phyloP scores from a whole-genome alignment of 2,888 invertebrate genomes.

The Erebia ligea region DNA sequence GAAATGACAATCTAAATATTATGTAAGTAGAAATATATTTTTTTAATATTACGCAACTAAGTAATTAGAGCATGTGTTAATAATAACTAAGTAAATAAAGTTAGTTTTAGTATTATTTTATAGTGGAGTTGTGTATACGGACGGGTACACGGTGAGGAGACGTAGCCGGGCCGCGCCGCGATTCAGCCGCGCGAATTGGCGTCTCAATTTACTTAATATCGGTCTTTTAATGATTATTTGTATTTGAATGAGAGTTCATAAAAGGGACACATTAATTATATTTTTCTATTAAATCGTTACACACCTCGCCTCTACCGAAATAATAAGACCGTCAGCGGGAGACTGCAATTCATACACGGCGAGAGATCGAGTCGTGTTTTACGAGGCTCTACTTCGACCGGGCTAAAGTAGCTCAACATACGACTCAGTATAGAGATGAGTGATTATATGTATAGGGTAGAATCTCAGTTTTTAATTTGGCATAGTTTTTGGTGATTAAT shows the following conservation, averaged over 20 bases:
- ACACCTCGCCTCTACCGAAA: neutral
- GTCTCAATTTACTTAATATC: no score
- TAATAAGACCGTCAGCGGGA: neutral
- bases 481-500: neutral
- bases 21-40: no score
- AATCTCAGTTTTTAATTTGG: neutral
- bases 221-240: no score
- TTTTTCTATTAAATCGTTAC: neutral
- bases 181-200: no score
- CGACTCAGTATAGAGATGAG: neutral
- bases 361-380: slow-evolving; percentile 4
- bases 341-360: neutral
- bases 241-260: no score
- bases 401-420: neutral
- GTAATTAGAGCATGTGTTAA: no score
- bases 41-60: no score
- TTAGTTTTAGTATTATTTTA: no score
- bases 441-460: neutral
- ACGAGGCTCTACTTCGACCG: slow-evolving; percentile 6
- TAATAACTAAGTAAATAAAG: no score
- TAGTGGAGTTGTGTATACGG: no score
- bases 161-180: neutral
- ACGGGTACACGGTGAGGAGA: neutral
- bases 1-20: no score
- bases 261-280: neutral